Base-by-base conservation (phyloP, 1,140 invertebrate species). In the Pseudomyrmex flavicornis region DNA sequence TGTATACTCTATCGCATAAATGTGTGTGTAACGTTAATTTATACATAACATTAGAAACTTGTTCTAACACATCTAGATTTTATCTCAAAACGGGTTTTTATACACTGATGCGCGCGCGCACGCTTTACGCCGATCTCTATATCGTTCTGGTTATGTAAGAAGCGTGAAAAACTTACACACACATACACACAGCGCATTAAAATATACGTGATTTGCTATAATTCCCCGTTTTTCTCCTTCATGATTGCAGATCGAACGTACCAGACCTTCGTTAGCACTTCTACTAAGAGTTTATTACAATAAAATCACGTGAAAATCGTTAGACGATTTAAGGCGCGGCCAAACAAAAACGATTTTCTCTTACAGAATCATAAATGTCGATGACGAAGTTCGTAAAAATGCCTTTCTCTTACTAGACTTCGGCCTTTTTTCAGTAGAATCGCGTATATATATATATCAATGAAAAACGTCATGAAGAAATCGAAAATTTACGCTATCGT, bases 211-310 rank as follows among this genome's bases (percentile, higher is more conserved):
- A 35, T 35, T 35, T 35, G 35, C 58, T 10, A 26, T 3, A 59
- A 35, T 59, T 70, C 7, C 52, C 12, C 54, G 44, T 58, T 59
- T 80, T 80, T 80, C 66, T 80, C 66, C 76, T 80, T 80, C 76
- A 80, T 80, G 76, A 80, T 80, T 80, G 76, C 76, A 80, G 76
- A 80, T 80, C 76, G 54, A 72, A 80, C 46, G 76, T 20, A 80
- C 76, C 76, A 80, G 76, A 80, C 54, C 56, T 35, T 72, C 54
- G 8, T 35, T 80, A 50, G 48, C 44, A 44, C 66, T 80, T 35
- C 35, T 35, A 35, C 35, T 35, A 7, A 35, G 59, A 56, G 54
- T 80, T 70, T 65, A 70, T 70, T 65, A 79, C 22, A 72, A 70
- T 59, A 80, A 80, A 80, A 70, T 80, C n/a, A 69, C 63, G 54